Base-by-base conservation (phyloP, 2,888 invertebrate genomes). In the Dromius quadrimaculatus region DNA sequence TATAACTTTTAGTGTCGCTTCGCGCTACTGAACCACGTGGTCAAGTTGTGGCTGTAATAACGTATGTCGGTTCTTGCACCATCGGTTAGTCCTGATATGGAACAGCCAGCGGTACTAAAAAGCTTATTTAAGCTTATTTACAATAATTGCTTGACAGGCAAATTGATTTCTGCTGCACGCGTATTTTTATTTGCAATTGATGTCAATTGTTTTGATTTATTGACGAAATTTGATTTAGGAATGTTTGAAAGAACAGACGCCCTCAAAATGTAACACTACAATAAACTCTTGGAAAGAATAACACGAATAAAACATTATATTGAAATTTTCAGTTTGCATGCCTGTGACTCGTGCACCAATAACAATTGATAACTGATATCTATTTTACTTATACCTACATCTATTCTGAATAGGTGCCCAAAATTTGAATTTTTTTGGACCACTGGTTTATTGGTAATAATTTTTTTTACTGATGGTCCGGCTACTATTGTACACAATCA, bases 191-290 rank as follows among this genome's bases (percentile, higher is more conserved):
- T 41, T 19, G 11, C 41, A 8, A 8, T 22, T n/a, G 23, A 22
- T 23, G 22, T 54, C 13, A 1, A 41, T 19, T 41, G 28, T 23
- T 23, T 54, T 54, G 50, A 15, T 8, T 13, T 54, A 32, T 15
- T 45, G 28, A 28, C 50, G 50, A 54, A 54, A 54, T 54, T 54
- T 23, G 15, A 54, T 23, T n/a, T 13, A 15, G 13, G 28, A 54
- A 54, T 54, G 50, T 23, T 20, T 9, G 20, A 20, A 23, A 54
- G 1, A 28, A 5, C 50, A 54, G 28, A 9, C 28, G 28, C 4
- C 9, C 23, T 23, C 13, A 54, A 54, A 54, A 54, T 54, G 50
- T 28, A 28, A n/a, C n/a, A n/a, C n/a, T n/a, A n/a, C n/a, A n/a
- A n/a, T n/a, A n/a, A n/a, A n/a, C n/a, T n/a, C n/a, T n/a, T n/a